Evolutionary conservation across 2,797 vertebrate species (phyloP).

Genomic region (Alosa sapidissima): DNA sequence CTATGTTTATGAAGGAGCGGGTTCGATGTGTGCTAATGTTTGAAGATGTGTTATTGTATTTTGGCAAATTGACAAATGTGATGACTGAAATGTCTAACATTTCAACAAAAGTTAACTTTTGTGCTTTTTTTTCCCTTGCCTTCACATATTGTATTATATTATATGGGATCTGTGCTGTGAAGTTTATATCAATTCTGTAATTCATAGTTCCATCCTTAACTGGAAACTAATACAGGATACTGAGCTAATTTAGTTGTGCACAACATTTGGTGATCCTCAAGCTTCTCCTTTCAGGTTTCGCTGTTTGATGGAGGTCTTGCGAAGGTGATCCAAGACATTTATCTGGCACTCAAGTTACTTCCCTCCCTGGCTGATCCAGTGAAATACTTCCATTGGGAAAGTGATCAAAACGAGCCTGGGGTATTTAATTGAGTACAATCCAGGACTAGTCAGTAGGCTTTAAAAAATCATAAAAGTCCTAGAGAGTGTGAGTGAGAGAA

Average conservation of each 20-base stretch:
- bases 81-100: too few species aligned
- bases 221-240: background rate
- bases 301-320: background rate
- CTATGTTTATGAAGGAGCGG: background rate
- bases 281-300: background rate
- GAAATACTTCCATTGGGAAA: background rate
- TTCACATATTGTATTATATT: too few species aligned
- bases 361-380: background rate
- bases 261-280: background rate
- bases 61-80: background rate
- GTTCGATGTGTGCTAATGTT: background rate
- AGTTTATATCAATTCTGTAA: too few species aligned
- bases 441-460: background rate
- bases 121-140: too few species aligned
- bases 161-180: background rate
- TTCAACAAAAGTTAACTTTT: too few species aligned
- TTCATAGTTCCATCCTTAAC: background rate
- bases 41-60: background rate
- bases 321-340: conserved; percentile 1
- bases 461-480: conserved; percentile 21
- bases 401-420: conserved; percentile 1
- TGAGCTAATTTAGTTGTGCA: background rate
- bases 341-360: background rate
- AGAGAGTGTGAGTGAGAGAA: background rate
- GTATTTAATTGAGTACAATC: conserved; percentile 9